A percentile compares a stretch with the other conserved stretches of the same genome.
Conservation (phyloP, 2,113 vertebrate species). For the Trochalopteron elliotii region DNA sequence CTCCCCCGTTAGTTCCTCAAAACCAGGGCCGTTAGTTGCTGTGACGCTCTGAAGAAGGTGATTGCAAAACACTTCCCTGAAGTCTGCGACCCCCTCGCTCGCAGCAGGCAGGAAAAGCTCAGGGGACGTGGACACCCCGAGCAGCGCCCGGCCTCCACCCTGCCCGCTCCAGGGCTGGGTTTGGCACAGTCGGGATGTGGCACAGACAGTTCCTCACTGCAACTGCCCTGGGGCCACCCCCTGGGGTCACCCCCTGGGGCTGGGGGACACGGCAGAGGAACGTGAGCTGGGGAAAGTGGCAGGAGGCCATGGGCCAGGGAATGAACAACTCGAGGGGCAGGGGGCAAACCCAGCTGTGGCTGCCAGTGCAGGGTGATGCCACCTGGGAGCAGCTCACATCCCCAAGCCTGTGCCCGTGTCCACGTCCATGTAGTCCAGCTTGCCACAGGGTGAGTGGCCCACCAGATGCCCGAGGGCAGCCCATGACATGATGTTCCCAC, state of each 20-base stretch:
- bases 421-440: fast-evolving
- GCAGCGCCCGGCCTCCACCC: not conserved
- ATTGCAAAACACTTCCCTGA: constrained; percentile 71
- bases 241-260: no score
- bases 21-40: constrained; percentile 64
- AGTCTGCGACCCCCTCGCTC: not conserved
- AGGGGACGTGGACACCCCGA: not conserved
- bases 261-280: not conserved
- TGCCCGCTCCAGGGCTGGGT: not conserved
- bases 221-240: not conserved
- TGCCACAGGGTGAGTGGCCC: fast-evolving
- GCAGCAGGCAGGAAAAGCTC: constrained; percentile 31
- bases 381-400: not conserved
- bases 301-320: not conserved
- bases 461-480: not conserved
- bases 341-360: not conserved
- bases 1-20: constrained; percentile 53
- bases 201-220: not conserved
- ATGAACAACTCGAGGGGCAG: not conserved
- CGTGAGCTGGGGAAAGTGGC: no score
- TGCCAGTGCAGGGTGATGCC: fast-evolving
- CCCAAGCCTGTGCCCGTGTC: fast-evolving
- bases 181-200: not conserved
- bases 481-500: not conserved
- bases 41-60: constrained; percentile 55